Evolutionary conservation across 2,113 vertebrate species (phyloP), one percentile per base, ranked within the genome.

Genomic region (Junco hyemalis): DNA sequence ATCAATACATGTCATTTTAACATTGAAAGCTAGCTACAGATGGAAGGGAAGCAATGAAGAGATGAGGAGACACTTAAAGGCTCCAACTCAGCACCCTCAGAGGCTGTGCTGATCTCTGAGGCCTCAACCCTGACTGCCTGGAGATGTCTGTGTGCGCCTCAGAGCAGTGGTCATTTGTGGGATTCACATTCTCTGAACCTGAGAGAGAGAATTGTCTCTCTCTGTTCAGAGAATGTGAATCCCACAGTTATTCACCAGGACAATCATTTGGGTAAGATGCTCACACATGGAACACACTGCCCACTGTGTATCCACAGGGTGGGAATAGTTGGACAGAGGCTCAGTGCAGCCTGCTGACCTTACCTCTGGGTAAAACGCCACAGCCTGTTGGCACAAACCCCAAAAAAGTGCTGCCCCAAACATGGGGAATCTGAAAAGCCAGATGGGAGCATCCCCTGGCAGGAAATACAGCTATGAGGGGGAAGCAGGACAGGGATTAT

Each of bases 381-480:
- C 36, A 63, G 82, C 21, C 31, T 35, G 66, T 28, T 54, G 33
- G 38, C 63, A 86, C 26, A 53, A 74, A 33, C 5, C 29, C 21
- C 59, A 86, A n/a, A 33, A 9, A 31, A 66, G 15, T 0, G 0
- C 31, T 81, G 65, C 25, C 47, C n/a, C 78, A 59, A 38, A 63
- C 44, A 18, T 5, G 3, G 11, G 12, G 29, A 54, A 48, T 66
- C 31, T 60, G 38, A 26, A 63, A 85, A 63, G 51, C 5, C 74
- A 63, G 33, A 31, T 51, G 69, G 60, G 50, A 70, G 60, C 65
- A 42, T 14, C 51, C 59, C 47, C 26, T 4, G 45, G 35, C 40
- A 57, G n/a, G 24, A 28, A 92, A 65, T 7, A 33, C 0, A 0
- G 19, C 48, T 86, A 24, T 0, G 3, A 69, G 45, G 35, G 40